Base-by-base conservation (phyloP, 2,888 invertebrate genomes). In the Nomada hirtipes region DNA sequence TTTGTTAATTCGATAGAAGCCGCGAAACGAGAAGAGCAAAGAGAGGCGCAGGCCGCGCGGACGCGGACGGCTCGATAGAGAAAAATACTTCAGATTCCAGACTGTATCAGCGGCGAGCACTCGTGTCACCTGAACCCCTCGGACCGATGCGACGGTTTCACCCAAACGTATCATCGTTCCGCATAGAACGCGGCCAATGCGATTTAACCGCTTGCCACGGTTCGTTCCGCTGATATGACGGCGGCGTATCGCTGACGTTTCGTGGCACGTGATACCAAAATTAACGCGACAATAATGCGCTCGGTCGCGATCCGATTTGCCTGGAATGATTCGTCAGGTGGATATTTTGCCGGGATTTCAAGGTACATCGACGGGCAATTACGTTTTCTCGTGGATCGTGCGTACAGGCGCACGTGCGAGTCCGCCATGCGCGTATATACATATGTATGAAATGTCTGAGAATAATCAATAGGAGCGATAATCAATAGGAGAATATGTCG, bases 31-130 rank as follows among this genome's bases (percentile, higher is more conserved):
- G 47, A 60, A 50, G 70, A 60, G 78, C 53, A 67, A 36, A 63
- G 57, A 52, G 60, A 47, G 76, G 26, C 52, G 52, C 59, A 75
- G 61, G 60, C 47, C 69, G 76, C 61, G 42, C 65, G 67, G 72
- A 57, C 20, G 67, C 71, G 69, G 70, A 67, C 53, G 60, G 73
- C 65, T 59, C 69, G 57, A 26, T 61, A 73, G 86, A 88, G 86
- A 89, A 91, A 91, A 90, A 91, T 91, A 91, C 89, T 91, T 90
- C 85, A 90, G 88, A 91, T 91, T 91, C 88, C 83, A 75, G 78
- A 83, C 75, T 87, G 68, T 84, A 87, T 87, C 87, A 84, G 76
- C 80, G 79, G 71, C 80, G 75, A 69, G 81, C 76, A 70, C 73
- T 59, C 72, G 75, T 85, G 80, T 87, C 87, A 85, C 76, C 76